phyloP scores from a whole-genome alignment of 2,113 vertebrate species.

The Tragulus kanchil region DNA sequence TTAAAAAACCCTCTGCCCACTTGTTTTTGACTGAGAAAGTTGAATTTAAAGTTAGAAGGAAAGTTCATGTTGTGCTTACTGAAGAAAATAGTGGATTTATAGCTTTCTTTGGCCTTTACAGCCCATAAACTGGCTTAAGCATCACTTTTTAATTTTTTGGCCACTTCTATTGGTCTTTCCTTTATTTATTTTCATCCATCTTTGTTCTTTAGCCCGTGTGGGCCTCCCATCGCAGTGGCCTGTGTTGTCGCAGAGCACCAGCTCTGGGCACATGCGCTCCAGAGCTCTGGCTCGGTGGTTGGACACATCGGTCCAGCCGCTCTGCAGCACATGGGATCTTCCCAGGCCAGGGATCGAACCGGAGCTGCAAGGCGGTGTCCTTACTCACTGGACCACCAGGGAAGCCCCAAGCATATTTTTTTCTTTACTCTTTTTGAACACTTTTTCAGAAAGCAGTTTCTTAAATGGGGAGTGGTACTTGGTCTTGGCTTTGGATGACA shows the following conservation, averaged over 20 bases:
- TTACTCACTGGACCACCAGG: too few relatives aligned
- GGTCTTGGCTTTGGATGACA: neutral
- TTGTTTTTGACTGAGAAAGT: constrained; percentile 44
- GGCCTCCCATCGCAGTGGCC: too few relatives aligned
- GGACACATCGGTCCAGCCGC: too few relatives aligned
- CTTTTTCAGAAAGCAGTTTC: constrained; percentile 14
- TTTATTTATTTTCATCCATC: too few relatives aligned
- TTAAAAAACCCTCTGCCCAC: neutral
- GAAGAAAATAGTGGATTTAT: neutral
- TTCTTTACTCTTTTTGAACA: constrained; percentile 43
- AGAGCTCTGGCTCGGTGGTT: too few relatives aligned
- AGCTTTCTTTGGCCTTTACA: neutral
- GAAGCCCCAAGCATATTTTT: neutral
- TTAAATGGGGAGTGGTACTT: neutral
- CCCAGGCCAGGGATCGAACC: too few relatives aligned
- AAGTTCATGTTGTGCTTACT: neutral
- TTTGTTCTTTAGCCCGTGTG: too few relatives aligned
- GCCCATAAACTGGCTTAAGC: neutral
- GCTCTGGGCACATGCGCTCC: too few relatives aligned
- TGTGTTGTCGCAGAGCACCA: too few relatives aligned
- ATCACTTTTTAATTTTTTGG: neutral
- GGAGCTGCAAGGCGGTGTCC: too few relatives aligned
- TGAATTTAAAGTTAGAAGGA: constrained; percentile 30
- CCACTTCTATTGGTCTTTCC: too few relatives aligned
- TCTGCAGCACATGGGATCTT: too few relatives aligned